Evolutionary conservation across 2,113 vertebrate genomes (phyloP), one percentile per base, ranked within the genome.

Genomic region (Prietella phreatophila): DNA sequence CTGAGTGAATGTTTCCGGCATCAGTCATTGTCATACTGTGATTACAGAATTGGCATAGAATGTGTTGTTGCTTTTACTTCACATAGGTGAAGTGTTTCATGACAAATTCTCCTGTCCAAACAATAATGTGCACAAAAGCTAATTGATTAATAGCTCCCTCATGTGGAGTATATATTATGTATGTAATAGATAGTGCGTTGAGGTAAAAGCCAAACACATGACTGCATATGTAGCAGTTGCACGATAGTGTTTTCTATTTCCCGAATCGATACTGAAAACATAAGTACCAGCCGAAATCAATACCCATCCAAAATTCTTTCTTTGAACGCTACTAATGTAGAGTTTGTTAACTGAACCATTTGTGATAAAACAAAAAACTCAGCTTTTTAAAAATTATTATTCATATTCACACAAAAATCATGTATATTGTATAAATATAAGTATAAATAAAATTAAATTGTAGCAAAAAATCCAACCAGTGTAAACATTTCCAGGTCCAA

Each of bases 91-190:
- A 61, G 36, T 61, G 80, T 20, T 61, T 61, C 56, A 82, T 61
- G 33, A 4, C 36, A 82, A 82, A 39, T 42, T 61, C 33, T 33
- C 17, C 22, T 61, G 56, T 82, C 80, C 56, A 61, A 61, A 42
- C 80, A 82, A 61, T 82, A 82, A 82, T 82, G 56, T 33, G 25
- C 56, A 61, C 80, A 60, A 82, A 82, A 61, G 80, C 80, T 42
- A 82, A 61, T 82, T 82, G 56, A 82, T 61, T 82, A 61, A 82
- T 61, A 82, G 33, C 80, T 60, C 56, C 80, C 80, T 82, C 56
- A 61, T 39, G 33, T 82, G 80, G 56, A 82, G 33, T 27, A 61
- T 82, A 61, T 42, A 33, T 82, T 82, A 61, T 82, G 47, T 61
- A 82, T 82, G 33, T 22, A 39, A 60, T 14, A 15, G 33, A 60